phyloP scores from a whole-genome alignment of 2,113 vertebrate species.

The Oryzias woworae region DNA sequence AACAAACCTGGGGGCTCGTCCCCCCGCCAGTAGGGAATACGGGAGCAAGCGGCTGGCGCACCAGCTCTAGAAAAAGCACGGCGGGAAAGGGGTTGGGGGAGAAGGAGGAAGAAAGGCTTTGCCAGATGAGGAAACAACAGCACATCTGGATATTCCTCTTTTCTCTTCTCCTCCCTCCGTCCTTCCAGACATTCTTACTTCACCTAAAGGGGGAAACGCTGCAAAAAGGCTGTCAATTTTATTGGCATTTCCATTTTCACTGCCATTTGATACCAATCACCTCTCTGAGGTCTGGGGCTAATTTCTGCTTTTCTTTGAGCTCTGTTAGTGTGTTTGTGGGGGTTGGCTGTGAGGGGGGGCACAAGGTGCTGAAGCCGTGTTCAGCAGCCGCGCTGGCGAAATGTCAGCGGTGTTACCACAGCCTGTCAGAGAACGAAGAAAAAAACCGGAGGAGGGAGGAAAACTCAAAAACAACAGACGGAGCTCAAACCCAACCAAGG shows the following conservation, averaged over 20 bases:
- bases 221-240: conserved; percentile 82
- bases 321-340: conserved; percentile 17
- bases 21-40: conserved; percentile 84
- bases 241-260: conserved; percentile 86
- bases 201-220: conserved; percentile 54
- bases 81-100: not conserved
- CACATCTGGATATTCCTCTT: conserved; percentile 8
- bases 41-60: conserved; percentile 73
- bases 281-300: conserved; percentile 82
- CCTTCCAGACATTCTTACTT: conserved; percentile 67
- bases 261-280: conserved; percentile 87
- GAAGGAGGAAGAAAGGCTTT: not conserved
- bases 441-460: conserved; percentile 5
- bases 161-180: conserved; percentile 66
- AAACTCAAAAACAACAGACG: conserved; percentile 1
- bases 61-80: conserved; percentile 44
- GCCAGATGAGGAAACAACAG: conserved; percentile 14
- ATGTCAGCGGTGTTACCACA: conserved; percentile 58
- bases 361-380: conserved; percentile 61
- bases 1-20: conserved; percentile 92
- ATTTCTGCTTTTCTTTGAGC: conserved; percentile 71
- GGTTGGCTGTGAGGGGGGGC: conserved; percentile 11
- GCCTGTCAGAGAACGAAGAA: conserved; percentile 19
- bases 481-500: conserved; percentile 9
- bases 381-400: conserved; percentile 65